Base-by-base conservation (phyloP, 1,140 invertebrate species). In the Caerostris darwini region DNA sequence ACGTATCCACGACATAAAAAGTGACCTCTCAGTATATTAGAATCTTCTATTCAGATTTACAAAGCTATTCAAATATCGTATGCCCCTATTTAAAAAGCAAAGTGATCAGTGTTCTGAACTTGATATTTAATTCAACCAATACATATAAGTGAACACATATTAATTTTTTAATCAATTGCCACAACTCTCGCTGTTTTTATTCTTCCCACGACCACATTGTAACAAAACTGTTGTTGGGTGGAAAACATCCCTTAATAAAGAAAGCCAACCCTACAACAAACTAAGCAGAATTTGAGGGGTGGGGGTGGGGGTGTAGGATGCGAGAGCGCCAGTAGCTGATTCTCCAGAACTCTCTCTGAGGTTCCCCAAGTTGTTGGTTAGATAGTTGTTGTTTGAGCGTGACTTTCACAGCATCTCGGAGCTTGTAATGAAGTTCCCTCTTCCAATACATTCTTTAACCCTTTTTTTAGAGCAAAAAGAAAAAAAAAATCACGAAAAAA, bases 371-470 rank as follows among this genome's bases (percentile, higher is more conserved):
- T 67, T 90, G 88, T 90, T 90, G 88, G 77, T 90, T 90, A 90
- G 88, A 90, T 90, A n/a, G n/a, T n/a, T 90, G 88, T 90, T 71
- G 88, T 71, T 90, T 19, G 88, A 90, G 88, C 88, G 88, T 90
- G 88, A 90, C 88, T 90, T 71, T 59, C 77, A 61, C 64, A 54
- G 54, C 19, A 90, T 90, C 88, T 90, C 19, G 50, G 88, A 90
- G 69, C 88, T 71, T 69, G 88, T 90, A 90, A 90, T 90, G 88
- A 90, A 90, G 64, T 90, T 71, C 57, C 53, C n/a, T 71, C 34
- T 58, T 56, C 53, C 50, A 17, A 90, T 90, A 90, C 57, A 71
- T 71, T 90, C 88, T 77, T 90, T 77, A 17, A 17, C 88, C 61
- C 59, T 90, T 90, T 71, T 69, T 90, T 90, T n/a, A n/a, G n/a